Percentiles rank a stretch among this genome's conserved stretches.
phyloP scores from a whole-genome alignment of 2,113 vertebrate genomes.

The Coracopsis vasa region DNA sequence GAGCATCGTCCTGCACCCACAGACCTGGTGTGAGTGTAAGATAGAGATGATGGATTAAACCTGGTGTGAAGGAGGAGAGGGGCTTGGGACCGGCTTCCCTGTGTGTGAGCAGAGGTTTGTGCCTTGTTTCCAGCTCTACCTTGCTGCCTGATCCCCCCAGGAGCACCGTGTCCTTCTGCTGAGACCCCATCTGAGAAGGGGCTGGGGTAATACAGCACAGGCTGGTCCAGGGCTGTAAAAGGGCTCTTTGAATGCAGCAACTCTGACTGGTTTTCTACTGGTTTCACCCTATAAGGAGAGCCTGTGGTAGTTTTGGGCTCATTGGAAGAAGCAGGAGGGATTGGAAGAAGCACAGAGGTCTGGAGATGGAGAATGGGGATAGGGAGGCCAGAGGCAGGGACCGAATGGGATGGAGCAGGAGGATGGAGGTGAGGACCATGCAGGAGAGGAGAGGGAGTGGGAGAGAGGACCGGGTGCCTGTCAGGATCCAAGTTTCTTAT shows the following conservation, averaged over 20 bases:
- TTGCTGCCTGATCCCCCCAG: accelerated
- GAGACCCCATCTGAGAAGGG: background rate
- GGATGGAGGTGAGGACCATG: background rate
- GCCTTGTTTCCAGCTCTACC: background rate
- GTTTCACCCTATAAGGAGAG: background rate
- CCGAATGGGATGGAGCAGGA: background rate
- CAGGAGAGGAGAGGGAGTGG: background rate
- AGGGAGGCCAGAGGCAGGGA: background rate
- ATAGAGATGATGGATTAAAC: background rate
- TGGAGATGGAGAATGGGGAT: background rate
- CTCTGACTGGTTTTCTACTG: background rate
- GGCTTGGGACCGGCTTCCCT: background rate
- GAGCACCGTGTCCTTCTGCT: accelerated
- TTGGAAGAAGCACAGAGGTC: accelerated
- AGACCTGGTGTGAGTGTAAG: background rate
- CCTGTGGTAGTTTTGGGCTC: background rate
- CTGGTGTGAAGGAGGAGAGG: accelerated
- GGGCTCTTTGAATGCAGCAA: accelerated
- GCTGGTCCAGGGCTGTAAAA: background rate
- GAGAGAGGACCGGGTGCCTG: background rate
- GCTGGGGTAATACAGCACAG: accelerated
- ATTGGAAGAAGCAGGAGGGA: accelerated
- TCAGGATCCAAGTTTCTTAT: background rate
- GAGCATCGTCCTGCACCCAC: background rate
- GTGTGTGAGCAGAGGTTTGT: accelerated